Evolutionary conservation across 2,113 vertebrate species (phyloP).

Genomic region (Egretta garzetta): DNA sequence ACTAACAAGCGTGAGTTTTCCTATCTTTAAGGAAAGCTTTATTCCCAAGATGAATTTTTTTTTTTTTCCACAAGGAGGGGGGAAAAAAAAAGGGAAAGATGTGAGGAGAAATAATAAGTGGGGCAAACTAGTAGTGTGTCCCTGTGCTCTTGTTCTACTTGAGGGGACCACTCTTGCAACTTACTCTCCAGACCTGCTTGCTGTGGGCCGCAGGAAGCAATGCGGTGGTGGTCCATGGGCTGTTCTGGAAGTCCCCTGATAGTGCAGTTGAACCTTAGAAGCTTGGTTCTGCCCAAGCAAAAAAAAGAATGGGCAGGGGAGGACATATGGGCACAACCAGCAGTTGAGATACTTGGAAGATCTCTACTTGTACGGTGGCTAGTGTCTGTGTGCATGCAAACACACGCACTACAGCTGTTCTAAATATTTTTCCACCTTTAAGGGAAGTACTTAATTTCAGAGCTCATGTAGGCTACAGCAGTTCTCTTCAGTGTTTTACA

Average conservation of each 20-base stretch:
- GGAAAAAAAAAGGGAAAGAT: background rate
- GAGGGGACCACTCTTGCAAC: background rate
- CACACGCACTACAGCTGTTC: background rate
- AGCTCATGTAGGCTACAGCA: background rate
- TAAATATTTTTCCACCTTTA: background rate
- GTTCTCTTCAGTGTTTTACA: background rate
- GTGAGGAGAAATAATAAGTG: background rate
- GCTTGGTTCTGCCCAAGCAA: background rate
- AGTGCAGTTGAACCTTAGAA: background rate
- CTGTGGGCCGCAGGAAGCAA: background rate
- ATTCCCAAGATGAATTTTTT: background rate
- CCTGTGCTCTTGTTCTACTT: background rate
- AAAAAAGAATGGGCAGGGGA: rapidly evolving
- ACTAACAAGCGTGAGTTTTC: constrained; percentile 10
- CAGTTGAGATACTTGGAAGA: background rate
- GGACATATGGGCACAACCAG: background rate
- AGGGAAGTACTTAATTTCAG: background rate
- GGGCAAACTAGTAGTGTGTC: background rate
- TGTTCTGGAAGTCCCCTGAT: background rate
- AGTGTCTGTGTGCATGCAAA: background rate
- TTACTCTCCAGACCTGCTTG: background rate
- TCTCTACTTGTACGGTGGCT: background rate
- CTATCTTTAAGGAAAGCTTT: background rate
- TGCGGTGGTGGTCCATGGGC: background rate
- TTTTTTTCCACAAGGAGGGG: background rate